Conservation (phyloP, 2,888 invertebrate species). For the Drosophila picticornis region DNA sequence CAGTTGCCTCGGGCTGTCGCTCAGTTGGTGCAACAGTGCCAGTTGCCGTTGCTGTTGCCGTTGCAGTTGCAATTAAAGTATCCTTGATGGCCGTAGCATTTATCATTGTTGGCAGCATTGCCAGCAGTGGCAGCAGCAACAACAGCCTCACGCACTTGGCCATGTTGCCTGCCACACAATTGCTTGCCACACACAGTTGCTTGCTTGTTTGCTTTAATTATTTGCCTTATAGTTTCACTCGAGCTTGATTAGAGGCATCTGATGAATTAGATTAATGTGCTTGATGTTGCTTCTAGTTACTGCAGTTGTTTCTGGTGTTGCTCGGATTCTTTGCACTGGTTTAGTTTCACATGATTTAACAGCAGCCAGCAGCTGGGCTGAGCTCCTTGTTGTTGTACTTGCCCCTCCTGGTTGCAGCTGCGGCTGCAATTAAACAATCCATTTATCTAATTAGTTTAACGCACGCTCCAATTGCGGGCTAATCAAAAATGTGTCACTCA, state of each 20-base stretch:
- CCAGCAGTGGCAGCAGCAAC: conserved; percentile 19
- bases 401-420: conserved; percentile 4
- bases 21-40: conserved; percentile 33
- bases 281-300: conserved; percentile 7
- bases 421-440: conserved; percentile 42
- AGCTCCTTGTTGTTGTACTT: neutral
- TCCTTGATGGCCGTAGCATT: conserved; percentile 57
- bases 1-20: conserved; percentile 36
- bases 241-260: conserved; percentile 66
- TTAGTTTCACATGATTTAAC: conserved; percentile 46
- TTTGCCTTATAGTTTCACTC: conserved; percentile 54
- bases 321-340: conserved; percentile 2
- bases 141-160: conserved; percentile 32
- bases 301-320: conserved; percentile 9
- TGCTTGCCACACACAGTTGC: conserved; percentile 14
- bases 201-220: conserved; percentile 47
- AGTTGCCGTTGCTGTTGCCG: conserved; percentile 32
- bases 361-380: conserved; percentile 9
- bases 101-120: conserved; percentile 46
- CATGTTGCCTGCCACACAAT: conserved; percentile 51
- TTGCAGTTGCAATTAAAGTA: conserved; percentile 51
- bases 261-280: conserved; percentile 58
- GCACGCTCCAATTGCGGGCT: conserved; percentile 4
- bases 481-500: conserved; percentile 19
- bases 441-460: conserved; percentile 52